These are phyloP conservation scores for Propithecus perrieri DNA, from an alignment of 2,797 vertebrate genomes.

Conservation along the genomic window DNA sequence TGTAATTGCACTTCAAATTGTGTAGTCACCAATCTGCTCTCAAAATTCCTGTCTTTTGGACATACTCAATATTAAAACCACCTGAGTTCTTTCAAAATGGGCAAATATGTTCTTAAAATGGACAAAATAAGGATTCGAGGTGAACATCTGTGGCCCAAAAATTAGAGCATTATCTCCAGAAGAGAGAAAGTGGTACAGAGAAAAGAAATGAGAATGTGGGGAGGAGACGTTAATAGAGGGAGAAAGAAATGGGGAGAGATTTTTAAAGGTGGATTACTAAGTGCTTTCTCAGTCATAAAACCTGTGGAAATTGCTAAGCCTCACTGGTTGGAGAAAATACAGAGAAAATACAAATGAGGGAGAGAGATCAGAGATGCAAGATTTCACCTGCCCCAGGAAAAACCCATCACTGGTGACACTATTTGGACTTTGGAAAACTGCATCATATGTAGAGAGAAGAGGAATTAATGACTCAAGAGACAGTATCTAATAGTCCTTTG, in stretches of 20 bases:
- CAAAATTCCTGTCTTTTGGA: conserved; percentile 56
- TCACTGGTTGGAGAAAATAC: not conserved
- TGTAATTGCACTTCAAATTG: conserved; percentile 66
- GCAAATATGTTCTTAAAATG: not conserved
- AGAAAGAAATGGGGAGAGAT: not conserved
- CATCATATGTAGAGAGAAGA: not conserved
- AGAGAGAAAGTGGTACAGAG: not conserved
- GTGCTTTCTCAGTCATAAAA: conserved; percentile 37
- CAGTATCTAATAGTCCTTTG: not conserved
- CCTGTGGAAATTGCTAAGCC: not conserved
- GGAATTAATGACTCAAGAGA: not conserved
- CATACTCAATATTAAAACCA: conserved; percentile 43
- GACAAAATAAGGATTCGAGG: not conserved
- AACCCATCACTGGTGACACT: not conserved
- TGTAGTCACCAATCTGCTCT: conserved; percentile 52
- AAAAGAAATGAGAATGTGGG: not conserved
- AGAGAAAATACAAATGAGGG: not conserved
- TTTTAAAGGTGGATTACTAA: not conserved
- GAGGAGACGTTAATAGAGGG: not conserved
- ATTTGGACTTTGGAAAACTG: not conserved
- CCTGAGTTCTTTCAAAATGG: conserved; percentile 46
- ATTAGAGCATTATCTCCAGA: not conserved
- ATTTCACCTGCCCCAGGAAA: not conserved
- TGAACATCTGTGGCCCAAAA: not conserved
- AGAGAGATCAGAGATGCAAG: not conserved